A percentile compares a stretch with the other conserved stretches of the same genome.
Evolutionary conservation across 2,113 vertebrate species (phyloP).

Genomic region (Phyllostomus discolor): DNA sequence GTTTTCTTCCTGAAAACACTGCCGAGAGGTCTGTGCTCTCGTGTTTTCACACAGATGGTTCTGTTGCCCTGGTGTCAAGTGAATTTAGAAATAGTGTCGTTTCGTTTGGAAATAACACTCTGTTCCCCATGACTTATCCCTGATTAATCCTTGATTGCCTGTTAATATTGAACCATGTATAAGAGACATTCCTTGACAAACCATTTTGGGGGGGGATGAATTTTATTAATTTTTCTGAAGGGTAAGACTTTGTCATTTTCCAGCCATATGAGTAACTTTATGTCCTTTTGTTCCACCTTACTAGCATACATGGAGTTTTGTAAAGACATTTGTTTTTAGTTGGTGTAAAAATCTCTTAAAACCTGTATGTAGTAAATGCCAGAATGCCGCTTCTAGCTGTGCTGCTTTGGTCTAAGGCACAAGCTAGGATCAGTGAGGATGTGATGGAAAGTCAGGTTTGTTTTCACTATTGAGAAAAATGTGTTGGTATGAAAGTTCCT

Average conservation of each 20-base stretch:
- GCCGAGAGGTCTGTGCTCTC: background rate
- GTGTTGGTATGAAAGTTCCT: background rate
- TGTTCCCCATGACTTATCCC: background rate
- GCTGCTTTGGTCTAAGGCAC: background rate
- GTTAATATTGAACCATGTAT: background rate
- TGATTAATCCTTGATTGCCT: background rate
- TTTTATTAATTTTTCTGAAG: slow-evolving; percentile 1
- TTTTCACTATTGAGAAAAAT: background rate
- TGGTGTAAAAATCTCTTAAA: background rate
- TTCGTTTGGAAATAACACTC: slow-evolving; percentile 1
- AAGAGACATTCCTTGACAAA: background rate
- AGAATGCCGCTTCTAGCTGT: background rate
- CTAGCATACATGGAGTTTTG: background rate
- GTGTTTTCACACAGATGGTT: background rate
- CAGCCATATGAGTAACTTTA: background rate
- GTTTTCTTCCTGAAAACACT: background rate
- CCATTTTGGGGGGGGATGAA: background rate
- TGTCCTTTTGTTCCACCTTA: background rate
- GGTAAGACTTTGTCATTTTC: background rate
- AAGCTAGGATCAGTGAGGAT: background rate
- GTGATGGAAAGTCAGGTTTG: background rate
- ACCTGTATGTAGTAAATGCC: background rate
- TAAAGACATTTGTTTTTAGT: background rate
- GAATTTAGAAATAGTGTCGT: slow-evolving; percentile 21
- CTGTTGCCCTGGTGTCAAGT: background rate